phyloP scores from a whole-genome alignment of 1,140 invertebrate species.

The Bacillus rossius region DNA sequence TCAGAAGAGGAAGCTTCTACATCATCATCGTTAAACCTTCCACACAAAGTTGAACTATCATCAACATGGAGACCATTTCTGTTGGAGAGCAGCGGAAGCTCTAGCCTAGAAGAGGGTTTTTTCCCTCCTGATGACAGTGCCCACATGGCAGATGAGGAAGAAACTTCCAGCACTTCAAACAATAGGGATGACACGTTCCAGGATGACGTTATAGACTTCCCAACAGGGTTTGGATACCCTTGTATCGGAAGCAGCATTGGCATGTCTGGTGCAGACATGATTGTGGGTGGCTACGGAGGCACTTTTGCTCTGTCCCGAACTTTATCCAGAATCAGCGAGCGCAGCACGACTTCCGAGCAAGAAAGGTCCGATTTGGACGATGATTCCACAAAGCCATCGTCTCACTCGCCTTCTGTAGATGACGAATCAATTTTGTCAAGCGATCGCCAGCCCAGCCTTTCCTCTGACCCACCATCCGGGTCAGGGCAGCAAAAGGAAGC shows the following conservation, averaged over 20 bases:
- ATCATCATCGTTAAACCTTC: slow-evolving; percentile 10
- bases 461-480: slow-evolving; percentile 62
- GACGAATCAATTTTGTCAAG: slow-evolving; percentile 77
- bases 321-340: slow-evolving; percentile 77
- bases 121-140: slow-evolving; percentile 62
- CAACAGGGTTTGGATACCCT: slow-evolving; percentile 63
- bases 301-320: slow-evolving; percentile 67
- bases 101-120: slow-evolving; percentile 75
- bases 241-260: slow-evolving; percentile 42
- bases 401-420: slow-evolving; percentile 71
- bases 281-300: slow-evolving; percentile 53
- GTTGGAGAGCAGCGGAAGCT: slow-evolving; percentile 66
- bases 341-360: slow-evolving; percentile 80
- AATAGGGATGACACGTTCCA: slow-evolving; percentile 55
- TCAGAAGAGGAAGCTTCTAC: slow-evolving; percentile 15
- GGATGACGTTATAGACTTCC: slow-evolving; percentile 63
- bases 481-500: slow-evolving; percentile 5
- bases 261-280: slow-evolving; percentile 51
- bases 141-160: slow-evolving; percentile 44
- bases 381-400: slow-evolving; percentile 69
- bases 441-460: slow-evolving; percentile 77
- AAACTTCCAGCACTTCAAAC: slow-evolving; percentile 49
- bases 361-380: slow-evolving; percentile 70
- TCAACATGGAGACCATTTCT: slow-evolving; percentile 76
- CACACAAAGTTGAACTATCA: slow-evolving; percentile 5